These are phyloP conservation scores for Magallana angulata DNA, from an alignment of 1,140 invertebrate species.

Conservation along the genomic window DNA sequence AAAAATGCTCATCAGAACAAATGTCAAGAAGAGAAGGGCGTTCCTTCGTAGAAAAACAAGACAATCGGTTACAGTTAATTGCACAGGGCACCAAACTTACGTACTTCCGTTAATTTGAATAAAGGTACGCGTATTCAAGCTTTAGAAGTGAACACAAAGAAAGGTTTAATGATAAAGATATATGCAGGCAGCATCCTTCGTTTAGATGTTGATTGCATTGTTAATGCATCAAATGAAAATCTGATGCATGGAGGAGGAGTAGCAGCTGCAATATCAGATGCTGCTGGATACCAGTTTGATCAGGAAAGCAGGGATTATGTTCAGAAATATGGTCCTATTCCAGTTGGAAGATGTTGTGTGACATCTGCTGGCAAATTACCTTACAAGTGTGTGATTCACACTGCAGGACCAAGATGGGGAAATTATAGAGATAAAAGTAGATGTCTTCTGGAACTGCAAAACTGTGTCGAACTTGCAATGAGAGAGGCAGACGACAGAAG, in stretches of 20 bases:
- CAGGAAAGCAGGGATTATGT: conserved; percentile 61
- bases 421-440: conserved; percentile 41
- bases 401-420: conserved; percentile 64
- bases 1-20: too few relatives aligned
- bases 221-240: conserved; percentile 91
- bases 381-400: conserved; percentile 64
- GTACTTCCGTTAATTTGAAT: too few relatives aligned
- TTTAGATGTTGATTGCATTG: conserved; percentile 91
- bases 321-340: conserved; percentile 50
- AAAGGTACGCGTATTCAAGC: too few relatives aligned
- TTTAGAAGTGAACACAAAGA: too few relatives aligned
- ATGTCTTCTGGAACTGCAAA: conserved; percentile 32
- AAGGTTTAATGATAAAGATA: too few relatives aligned
- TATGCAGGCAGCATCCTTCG: conserved; percentile 83
- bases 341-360: conserved; percentile 54
- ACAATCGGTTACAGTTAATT: too few relatives aligned
- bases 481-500: too few relatives aligned
- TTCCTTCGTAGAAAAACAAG: too few relatives aligned
- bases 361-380: conserved; percentile 63
- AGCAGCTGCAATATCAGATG: conserved; percentile 87
- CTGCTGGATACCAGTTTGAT: conserved; percentile 57
- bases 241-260: conserved; percentile 90
- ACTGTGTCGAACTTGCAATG: too few relatives aligned
- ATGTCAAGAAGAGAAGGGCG: too few relatives aligned
- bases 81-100: too few relatives aligned